A percentile compares a stretch with the other conserved stretches of the same genome.
Evolutionary conservation across 1,140 invertebrate genomes (phyloP).

Genomic region (Anagrus nilaparvatae): DNA sequence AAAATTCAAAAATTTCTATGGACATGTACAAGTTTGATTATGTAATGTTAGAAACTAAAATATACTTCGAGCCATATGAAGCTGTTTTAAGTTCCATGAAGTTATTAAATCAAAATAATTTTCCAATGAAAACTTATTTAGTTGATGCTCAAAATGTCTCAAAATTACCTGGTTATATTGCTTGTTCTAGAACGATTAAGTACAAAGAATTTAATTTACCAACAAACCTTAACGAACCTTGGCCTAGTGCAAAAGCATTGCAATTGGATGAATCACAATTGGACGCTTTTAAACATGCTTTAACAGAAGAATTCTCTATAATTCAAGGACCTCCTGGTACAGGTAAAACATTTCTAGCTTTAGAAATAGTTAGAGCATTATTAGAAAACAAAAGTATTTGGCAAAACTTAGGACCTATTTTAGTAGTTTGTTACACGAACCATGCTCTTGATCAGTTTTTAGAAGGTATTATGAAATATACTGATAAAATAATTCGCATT

Average conservation of each 20-base stretch:
- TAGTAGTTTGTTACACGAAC: slow-evolving; percentile 78
- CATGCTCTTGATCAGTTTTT: slow-evolving; percentile 85
- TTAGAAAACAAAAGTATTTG: slow-evolving; percentile 39
- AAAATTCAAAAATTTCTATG: background rate
- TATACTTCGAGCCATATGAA: slow-evolving; percentile 60
- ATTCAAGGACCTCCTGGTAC: slow-evolving; percentile 42
- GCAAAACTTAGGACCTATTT: slow-evolving; percentile 44
- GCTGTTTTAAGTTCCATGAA: slow-evolving; percentile 52
- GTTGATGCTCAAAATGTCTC: background rate
- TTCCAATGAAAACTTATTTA: slow-evolving; percentile 1
- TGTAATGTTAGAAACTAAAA: slow-evolving; percentile 54
- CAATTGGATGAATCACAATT: slow-evolving; percentile 50
- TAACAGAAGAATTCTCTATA: slow-evolving; percentile 54
- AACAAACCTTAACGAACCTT: background rate
- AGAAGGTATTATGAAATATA: slow-evolving; percentile 52
- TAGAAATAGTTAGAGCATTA: slow-evolving; percentile 52
- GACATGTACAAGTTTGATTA: slow-evolving; percentile 32
- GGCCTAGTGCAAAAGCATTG: slow-evolving; percentile 23
- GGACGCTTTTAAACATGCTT: slow-evolving; percentile 46
- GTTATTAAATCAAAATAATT: slow-evolving; percentile 39
- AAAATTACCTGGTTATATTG: too few species aligned
- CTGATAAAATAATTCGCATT: slow-evolving; percentile 56
- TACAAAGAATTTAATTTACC: background rate
- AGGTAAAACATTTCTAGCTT: slow-evolving; percentile 68
- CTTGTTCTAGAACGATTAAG: too few species aligned